Evolutionary conservation across 2,113 vertebrate genomes (phyloP).

Genomic region (Anarrhichthys ocellatus): DNA sequence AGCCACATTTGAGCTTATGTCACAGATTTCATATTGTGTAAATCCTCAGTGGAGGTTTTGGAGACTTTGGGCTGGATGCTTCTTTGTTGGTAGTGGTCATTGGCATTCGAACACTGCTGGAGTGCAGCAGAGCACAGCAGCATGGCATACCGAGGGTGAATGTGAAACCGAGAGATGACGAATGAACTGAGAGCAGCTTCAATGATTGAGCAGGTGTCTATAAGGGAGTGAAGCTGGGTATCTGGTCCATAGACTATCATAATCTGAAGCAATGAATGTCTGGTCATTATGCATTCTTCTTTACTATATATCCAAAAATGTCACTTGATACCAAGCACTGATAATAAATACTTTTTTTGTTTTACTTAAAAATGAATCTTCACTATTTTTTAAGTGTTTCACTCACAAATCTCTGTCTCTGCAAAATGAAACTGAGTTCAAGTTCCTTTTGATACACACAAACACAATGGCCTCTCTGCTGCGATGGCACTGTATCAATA

Average conservation of each 20-base stretch:
- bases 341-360: background rate
- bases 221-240: background rate
- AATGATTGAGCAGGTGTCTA: slow-evolving; percentile 16
- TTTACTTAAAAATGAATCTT: background rate
- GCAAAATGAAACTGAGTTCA: slow-evolving; percentile 14
- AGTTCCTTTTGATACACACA: slow-evolving; percentile 31
- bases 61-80: slow-evolving; percentile 42
- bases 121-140: slow-evolving; percentile 44
- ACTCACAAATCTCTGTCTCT: slow-evolving; percentile 6
- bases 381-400: background rate
- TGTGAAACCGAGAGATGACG: slow-evolving; percentile 13
- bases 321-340: background rate
- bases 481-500: slow-evolving; percentile 73
- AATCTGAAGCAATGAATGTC: background rate
- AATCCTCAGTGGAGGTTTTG: slow-evolving; percentile 39
- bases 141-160: background rate
- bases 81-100: slow-evolving; percentile 41
- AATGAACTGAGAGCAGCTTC: slow-evolving; percentile 26
- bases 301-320: too few species aligned
- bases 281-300: background rate
- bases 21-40: slow-evolving; percentile 33
- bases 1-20: slow-evolving; percentile 52
- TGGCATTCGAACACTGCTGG: slow-evolving; percentile 51
- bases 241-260: background rate
- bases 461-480: slow-evolving; percentile 52